Evolutionary conservation across 1,140 invertebrate species (phyloP).

Genomic region (Apis mellifera): DNA sequence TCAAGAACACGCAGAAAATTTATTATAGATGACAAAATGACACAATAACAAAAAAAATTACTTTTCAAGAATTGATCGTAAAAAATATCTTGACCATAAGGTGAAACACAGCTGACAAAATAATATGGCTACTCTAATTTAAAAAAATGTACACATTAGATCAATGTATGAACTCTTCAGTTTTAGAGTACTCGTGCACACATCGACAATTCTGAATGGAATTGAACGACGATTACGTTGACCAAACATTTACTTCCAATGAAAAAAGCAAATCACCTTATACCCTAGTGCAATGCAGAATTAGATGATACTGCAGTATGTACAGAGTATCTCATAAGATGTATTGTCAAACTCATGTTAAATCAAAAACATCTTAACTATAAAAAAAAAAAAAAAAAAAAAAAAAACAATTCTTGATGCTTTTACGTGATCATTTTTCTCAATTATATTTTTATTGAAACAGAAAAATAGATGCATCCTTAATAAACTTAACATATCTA

Average conservation of each 20-base stretch:
- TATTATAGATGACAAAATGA: slow-evolving; percentile 8
- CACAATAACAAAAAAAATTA: background rate
- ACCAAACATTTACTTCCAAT: slow-evolving; percentile 57
- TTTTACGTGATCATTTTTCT: slow-evolving; percentile 20
- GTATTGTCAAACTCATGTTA: background rate
- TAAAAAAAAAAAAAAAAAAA: background rate
- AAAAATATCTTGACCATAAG: slow-evolving; percentile 18
- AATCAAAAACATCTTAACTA: slow-evolving; percentile 5
- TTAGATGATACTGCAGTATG: slow-evolving; percentile 73
- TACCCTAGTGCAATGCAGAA: slow-evolving; percentile 69
- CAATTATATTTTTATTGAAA: background rate
- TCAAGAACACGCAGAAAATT: slow-evolving; percentile 8
- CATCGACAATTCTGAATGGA: slow-evolving; percentile 17
- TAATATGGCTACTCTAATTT: slow-evolving; percentile 31
- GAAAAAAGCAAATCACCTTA: slow-evolving; percentile 65
- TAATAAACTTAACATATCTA: slow-evolving; percentile 21
- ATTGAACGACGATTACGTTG: slow-evolving; percentile 47
- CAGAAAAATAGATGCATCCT: background rate
- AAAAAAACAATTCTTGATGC: slow-evolving; percentile 39
- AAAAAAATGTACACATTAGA: slow-evolving; percentile 1
- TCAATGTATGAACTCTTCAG: background rate
- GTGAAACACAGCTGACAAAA: slow-evolving; percentile 24
- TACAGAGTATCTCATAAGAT: slow-evolving; percentile 50
- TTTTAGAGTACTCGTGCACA: background rate
- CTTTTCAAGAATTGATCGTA: background rate